Base-by-base conservation (phyloP, 2,888 invertebrate genomes). In the Unio pictorum region DNA sequence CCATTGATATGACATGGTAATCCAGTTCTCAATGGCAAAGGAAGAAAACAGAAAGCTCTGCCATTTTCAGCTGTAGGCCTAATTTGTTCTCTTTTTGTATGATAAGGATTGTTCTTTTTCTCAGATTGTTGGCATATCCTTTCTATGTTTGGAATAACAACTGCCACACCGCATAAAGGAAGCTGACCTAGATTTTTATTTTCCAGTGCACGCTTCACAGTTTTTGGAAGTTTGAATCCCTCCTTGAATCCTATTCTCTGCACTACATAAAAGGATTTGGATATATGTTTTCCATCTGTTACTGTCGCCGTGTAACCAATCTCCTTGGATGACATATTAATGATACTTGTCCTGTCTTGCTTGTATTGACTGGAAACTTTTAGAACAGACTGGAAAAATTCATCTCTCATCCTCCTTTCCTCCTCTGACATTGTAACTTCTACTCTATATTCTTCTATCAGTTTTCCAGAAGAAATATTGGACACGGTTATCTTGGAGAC, bases 1-100 rank as follows among this genome's bases (percentile, higher is more conserved):
- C 83, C 87, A 73, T 86, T 81, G 4, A 87, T 72, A 61, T 86
- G 83, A 8, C 84, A 72, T 26, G 86, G 86, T 4, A 87, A 72
- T 8, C 79, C 78, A 6, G 84, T 82, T 23, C 66, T 45, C 15
- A 79, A 63, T 18, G 87, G 86, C 26, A 87, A 68, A 11, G 87
- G 86, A 28, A 87, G 72, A 57, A 81, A 84, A 64, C 87, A 87
- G 72, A 81, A 86, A 20, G 75, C 81, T 54, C 67, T 71, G 28
- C 54, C 6, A 7, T 20, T 61, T 34, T 61, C 34, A 4, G 17
- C 0, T 28, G 7, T 34, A 1, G 8, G 18, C 0, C 5, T 1
- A n/a, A n/a, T 2, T 3, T 61, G 20, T 30, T 61, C 23, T 55
- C 4, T 17, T 6, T 26, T 62, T 45, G 15, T 23, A 26, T 0